Conservation (phyloP, 2,797 vertebrate species). For the Aulostomus chinensis region DNA sequence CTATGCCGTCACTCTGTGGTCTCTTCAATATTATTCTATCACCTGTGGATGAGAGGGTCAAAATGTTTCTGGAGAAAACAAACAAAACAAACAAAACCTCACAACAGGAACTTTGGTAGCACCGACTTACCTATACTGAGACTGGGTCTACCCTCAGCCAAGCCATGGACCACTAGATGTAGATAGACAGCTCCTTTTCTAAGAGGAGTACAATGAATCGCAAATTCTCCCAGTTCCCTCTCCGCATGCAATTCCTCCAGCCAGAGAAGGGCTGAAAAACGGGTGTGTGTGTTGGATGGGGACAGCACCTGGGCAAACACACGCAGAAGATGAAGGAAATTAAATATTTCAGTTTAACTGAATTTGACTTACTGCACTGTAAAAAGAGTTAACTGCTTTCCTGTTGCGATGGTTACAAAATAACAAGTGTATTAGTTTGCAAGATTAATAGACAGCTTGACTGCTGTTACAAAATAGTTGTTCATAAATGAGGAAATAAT, state of each 20-base stretch:
- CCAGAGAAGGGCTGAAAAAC: slow-evolving; percentile 91
- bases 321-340: neutral
- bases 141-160: slow-evolving; percentile 86
- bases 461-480: no score
- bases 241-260: slow-evolving; percentile 90
- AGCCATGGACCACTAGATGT: slow-evolving; percentile 86
- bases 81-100: no score
- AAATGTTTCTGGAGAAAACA: neutral
- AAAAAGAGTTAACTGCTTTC: no score
- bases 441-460: no score
- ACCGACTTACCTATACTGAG: slow-evolving; percentile 80
- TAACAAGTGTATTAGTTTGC: no score
- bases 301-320: slow-evolving; percentile 76
- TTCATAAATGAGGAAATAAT: no score
- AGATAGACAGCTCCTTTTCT: slow-evolving; percentile 81
- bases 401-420: no score
- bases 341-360: no score
- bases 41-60: slow-evolving; percentile 71
- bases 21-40: slow-evolving; percentile 89
- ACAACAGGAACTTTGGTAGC: neutral
- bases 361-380: no score
- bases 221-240: slow-evolving; percentile 83
- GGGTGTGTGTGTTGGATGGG: slow-evolving; percentile 77
- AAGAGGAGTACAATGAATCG: slow-evolving; percentile 82
- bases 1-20: slow-evolving; percentile 59